Base-by-base conservation (phyloP, 2,888 invertebrate genomes). In the Stenodera caucasica region DNA sequence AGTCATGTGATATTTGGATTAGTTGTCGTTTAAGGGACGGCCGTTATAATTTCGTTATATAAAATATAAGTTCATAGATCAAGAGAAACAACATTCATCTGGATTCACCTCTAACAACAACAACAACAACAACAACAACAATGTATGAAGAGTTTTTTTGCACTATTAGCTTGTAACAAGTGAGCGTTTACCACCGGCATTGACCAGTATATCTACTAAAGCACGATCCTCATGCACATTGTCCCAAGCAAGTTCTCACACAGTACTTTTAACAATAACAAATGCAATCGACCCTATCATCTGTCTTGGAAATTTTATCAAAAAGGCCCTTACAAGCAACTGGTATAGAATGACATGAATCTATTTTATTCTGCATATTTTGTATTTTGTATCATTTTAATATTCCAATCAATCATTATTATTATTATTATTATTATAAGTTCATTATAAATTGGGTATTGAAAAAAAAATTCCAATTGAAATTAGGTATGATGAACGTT, bases 181-280 rank as follows among this genome's bases (percentile, higher is more conserved):
- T 73, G 74, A 75, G 69, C 72, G 70, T 70, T 75, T 75, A 76
- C 76, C 76, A 76, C 76, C 76, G 72, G 75, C 74, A 75, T 75
- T 72, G 76, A 75, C 74, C 74, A 75, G 75, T 74, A 75, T 75
- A 75, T 75, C 72, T 75, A 70, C 71, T 67, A 63, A 63, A 66
- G 75, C 75, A 76, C 76, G 75, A 75, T 71, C 70, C 70, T 74
- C 76, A 75, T 76, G 75, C 74, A 74, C 72, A 73, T 71, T 75
- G 72, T 73, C 69, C 71, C 69, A 70, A 69, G 75, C 74, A 73
- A 70, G 74, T 76, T 76, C 75, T 76, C 76, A 76, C 76, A 76
- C 75, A 68, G 69, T 61, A 66, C 63, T 69, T 70, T 70, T n/a
- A n/a, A n/a, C n/a, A n/a, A n/a, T n/a, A n/a, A 45, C 15, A 45